These are phyloP conservation scores for Nebria brevicollis DNA, from an alignment of 2,888 invertebrate species.

Conservation along the genomic window DNA sequence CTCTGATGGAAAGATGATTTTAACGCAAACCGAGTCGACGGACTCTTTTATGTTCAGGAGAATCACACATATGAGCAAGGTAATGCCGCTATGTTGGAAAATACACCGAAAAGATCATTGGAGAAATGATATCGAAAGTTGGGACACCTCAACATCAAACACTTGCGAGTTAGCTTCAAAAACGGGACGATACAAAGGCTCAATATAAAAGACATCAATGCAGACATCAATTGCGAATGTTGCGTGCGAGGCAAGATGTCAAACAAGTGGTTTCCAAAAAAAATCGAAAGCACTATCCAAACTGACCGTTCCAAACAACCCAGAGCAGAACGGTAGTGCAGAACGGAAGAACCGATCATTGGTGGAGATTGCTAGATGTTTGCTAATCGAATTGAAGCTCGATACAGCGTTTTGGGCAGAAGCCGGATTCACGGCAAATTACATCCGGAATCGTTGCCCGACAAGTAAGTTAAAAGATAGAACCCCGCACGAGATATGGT, in stretches of 20 bases:
- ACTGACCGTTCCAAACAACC: constrained; percentile 51
- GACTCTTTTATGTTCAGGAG: constrained; percentile 5
- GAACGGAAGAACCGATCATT: constrained; percentile 55
- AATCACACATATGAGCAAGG: too few relatives aligned
- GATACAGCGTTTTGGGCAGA: constrained; percentile 54
- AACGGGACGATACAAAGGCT: too few relatives aligned
- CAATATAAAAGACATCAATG: too few relatives aligned
- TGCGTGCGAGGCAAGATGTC: neutral
- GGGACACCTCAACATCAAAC: too few relatives aligned
- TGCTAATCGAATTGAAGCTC: constrained; percentile 49
- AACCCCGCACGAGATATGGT: constrained; percentile 49
- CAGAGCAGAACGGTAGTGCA: constrained; percentile 55
- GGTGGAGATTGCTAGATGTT: constrained; percentile 52
- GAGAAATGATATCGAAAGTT: too few relatives aligned
- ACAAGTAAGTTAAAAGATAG: constrained; percentile 46
- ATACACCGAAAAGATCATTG: too few relatives aligned
- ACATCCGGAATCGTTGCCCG: constrained; percentile 53
- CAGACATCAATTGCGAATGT: too few relatives aligned
- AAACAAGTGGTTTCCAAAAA: neutral
- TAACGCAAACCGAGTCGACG: constrained; percentile 10
- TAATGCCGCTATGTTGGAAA: too few relatives aligned
- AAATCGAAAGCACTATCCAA: neutral
- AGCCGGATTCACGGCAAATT: constrained; percentile 53
- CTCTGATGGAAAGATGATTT: neutral
- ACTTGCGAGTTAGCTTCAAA: too few relatives aligned